Percentiles rank a stretch among this genome's conserved stretches.
Conservation (phyloP, 2,888 invertebrate genomes). For the Ornithoptera alexandrae region DNA sequence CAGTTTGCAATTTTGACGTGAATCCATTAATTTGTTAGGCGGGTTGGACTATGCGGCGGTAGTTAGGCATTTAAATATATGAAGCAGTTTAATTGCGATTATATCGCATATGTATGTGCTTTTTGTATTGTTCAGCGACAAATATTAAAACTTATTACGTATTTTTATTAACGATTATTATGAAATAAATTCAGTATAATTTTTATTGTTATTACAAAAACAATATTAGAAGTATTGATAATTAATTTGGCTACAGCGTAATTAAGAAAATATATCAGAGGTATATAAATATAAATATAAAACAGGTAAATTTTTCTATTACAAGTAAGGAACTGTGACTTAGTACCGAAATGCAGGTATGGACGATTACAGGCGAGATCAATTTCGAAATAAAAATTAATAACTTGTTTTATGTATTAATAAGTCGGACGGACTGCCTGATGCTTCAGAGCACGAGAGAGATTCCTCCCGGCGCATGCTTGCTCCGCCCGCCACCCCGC, state of each 20-base stretch:
- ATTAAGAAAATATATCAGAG: not conserved
- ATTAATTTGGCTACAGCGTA: not conserved
- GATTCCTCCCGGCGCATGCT: slow-evolving; percentile 48
- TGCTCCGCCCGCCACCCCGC: slow-evolving; percentile 56
- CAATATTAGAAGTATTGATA: not conserved
- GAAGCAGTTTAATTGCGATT: slow-evolving; percentile 23
- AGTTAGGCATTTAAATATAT: slow-evolving; percentile 30
- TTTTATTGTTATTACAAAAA: not conserved
- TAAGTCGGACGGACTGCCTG: not conserved
- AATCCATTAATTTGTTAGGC: slow-evolving; percentile 67
- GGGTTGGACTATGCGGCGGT: slow-evolving; percentile 45
- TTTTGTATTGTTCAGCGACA: slow-evolving; percentile 27
- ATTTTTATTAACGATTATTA: too few relatives aligned
- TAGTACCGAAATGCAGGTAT: not conserved
- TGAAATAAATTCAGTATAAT: too few relatives aligned
- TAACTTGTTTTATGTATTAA: not conserved
- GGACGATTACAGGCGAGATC: not conserved
- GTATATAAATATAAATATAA: too few relatives aligned
- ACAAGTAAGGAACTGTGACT: not conserved
- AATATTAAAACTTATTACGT: slow-evolving; percentile 27
- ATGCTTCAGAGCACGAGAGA: slow-evolving; percentile 16
- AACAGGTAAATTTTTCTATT: not conserved
- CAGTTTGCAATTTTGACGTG: slow-evolving; percentile 75
- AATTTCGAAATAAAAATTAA: not conserved
- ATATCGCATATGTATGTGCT: slow-evolving; percentile 13